These are phyloP conservation scores for Okamejei kenojei DNA, from an alignment of 2,797 vertebrate genomes.

Conservation along the genomic window DNA sequence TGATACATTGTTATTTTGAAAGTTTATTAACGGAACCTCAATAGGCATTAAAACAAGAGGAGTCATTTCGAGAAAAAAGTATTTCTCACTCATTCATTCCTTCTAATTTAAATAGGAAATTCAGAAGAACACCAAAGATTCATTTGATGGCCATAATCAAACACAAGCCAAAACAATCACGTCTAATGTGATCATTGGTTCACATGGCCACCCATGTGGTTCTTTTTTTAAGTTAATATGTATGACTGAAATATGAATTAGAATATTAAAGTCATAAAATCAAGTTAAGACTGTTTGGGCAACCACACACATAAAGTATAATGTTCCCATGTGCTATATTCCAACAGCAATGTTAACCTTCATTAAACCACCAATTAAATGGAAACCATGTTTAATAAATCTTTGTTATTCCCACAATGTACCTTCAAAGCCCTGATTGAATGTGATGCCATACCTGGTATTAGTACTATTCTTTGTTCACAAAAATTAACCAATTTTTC, in stretches of 20 bases:
- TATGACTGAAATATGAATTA: background rate
- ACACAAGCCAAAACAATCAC: background rate
- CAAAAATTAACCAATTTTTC: background rate
- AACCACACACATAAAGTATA: background rate
- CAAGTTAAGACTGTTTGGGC: background rate
- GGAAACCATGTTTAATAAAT: background rate
- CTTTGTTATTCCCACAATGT: background rate
- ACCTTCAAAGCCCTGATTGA: background rate
- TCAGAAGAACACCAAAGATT: background rate
- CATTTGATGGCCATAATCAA: background rate
- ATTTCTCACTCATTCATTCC: no score
- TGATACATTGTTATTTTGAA: conserved; percentile 1
- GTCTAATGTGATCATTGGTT: background rate
- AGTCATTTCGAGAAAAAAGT: background rate
- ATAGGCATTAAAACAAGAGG: background rate
- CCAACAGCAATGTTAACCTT: background rate
- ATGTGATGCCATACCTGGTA: background rate
- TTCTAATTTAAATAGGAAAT: background rate
- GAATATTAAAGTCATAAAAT: conserved; percentile 20
- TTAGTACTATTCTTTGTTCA: background rate
- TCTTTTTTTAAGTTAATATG: background rate
- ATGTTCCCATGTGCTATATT: background rate
- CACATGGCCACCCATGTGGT: no score
- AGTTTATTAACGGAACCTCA: background rate
- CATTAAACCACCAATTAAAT: background rate